Evolutionary conservation across 2,797 vertebrate genomes (phyloP), one percentile per base, ranked within the genome.

Genomic region (Phataginus tetradactyla): DNA sequence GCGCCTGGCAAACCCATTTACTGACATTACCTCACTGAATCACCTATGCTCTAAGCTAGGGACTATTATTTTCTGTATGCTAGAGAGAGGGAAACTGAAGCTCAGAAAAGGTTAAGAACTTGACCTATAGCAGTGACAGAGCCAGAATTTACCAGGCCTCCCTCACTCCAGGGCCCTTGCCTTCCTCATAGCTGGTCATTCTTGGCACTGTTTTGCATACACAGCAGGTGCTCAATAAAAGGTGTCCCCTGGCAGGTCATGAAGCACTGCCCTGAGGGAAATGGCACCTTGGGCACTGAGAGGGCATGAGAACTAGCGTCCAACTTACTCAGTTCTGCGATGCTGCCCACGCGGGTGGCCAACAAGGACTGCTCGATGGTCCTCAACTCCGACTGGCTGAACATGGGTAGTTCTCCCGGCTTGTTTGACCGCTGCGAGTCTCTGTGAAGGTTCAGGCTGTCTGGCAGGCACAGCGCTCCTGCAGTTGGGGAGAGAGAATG

Each of bases 311-410:
- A 55, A 85, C 15, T 53, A 39, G 95, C 57, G 34, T 51, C 75
- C 96, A 99, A 45, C 99, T 99, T 98, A 99, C 99, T 99, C 98
- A 99, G 99, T 91, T 99, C 99, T 3, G 99, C 98, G 85, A 99
- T 99, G 99, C 99, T 99, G 97, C 99, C 99, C 98, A 99, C 99
- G 0, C 99, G 99, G 0, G 99, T 99, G 97, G 99, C 99, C 97
- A 99, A 98, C 75, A 99, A 98, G 88, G 99, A 99, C 98, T 99
- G 99, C 90, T 99, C 99, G 0, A 99, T 98, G 94, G 99, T 99
- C 95, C 99, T 99, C 66, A 99, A 98, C 98, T 99, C 99, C 0
- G 99, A 99, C 98, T 99, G 99, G 98, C 99, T 99, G 98, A 99
- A 99, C 98, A 99, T 98, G 96, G 99, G 99, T 85, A 99, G 98